phyloP scores from a whole-genome alignment of 2,113 vertebrate species.

The Nibea coibor region DNA sequence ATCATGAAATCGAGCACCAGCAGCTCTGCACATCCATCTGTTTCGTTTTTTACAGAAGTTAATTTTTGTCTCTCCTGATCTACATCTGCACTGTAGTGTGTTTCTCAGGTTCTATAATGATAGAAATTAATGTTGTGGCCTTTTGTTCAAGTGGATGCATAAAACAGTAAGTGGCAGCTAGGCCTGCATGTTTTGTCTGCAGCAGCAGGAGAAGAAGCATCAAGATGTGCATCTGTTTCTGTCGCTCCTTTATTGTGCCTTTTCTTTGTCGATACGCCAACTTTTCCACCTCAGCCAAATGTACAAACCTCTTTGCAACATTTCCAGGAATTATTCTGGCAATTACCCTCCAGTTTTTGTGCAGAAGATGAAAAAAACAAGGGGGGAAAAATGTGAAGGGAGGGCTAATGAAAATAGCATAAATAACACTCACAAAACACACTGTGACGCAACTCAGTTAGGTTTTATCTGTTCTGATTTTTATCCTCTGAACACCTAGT shows the following conservation, averaged over 20 bases:
- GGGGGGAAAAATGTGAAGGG: background rate
- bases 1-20: background rate
- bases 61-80: background rate
- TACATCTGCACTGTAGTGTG: background rate
- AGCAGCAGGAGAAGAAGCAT: background rate
- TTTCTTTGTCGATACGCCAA: background rate
- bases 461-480: background rate
- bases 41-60: background rate
- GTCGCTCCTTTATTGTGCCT: background rate
- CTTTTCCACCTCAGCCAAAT: background rate
- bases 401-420: background rate
- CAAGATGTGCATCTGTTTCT: background rate
- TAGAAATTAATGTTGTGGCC: background rate
- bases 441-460: no score
- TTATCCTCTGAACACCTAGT: background rate
- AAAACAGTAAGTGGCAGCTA: background rate
- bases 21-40: background rate
- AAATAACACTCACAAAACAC: background rate
- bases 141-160: background rate
- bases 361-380: background rate
- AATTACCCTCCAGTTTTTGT: background rate
- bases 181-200: background rate
- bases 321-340: background rate
- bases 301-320: background rate
- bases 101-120: background rate